Conservation (phyloP, 30 jellyfish, hydroid and myxozoan species). For the Pseudorhiza aurosa region DNA sequence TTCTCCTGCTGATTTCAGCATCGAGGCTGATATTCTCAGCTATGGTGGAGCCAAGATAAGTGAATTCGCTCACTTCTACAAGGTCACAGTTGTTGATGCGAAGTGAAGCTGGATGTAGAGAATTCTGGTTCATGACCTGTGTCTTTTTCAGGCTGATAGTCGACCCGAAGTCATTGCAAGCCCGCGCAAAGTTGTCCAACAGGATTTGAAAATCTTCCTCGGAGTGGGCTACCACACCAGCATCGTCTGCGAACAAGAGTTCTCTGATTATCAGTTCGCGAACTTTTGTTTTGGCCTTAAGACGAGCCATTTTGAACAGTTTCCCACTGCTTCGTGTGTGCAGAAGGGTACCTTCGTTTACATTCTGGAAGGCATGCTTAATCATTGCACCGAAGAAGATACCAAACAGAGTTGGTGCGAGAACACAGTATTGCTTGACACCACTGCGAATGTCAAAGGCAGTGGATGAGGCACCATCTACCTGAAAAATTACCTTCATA, state of each 20-base stretch:
- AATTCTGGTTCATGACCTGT: too few species aligned
- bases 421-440: constrained; percentile 26
- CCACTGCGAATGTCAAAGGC: constrained; percentile 6
- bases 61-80: too few species aligned
- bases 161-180: too few species aligned
- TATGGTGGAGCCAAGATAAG: constrained; percentile 46
- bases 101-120: too few species aligned
- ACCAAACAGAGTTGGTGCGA: constrained; percentile 26
- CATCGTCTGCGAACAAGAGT: background rate
- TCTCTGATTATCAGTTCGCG: too few species aligned
- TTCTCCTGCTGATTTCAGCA: constrained; percentile 19
- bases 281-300: too few species aligned
- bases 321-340: too few species aligned
- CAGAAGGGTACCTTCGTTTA: background rate
- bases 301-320: too few species aligned
- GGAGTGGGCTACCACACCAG: constrained; percentile 6
- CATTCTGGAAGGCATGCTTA: constrained; percentile 5
- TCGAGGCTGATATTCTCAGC: constrained; percentile 13
- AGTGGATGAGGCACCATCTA: constrained; percentile 1
- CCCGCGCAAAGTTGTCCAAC: too few species aligned
- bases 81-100: too few species aligned
- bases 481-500: constrained; percentile 13
- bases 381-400: constrained; percentile 5
- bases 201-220: background rate
- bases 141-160: constrained; percentile 6